A percentile compares a stretch with the other conserved stretches of the same genome.
Conservation (phyloP, 2,113 vertebrate genomes). For the Gambusia affinis region DNA sequence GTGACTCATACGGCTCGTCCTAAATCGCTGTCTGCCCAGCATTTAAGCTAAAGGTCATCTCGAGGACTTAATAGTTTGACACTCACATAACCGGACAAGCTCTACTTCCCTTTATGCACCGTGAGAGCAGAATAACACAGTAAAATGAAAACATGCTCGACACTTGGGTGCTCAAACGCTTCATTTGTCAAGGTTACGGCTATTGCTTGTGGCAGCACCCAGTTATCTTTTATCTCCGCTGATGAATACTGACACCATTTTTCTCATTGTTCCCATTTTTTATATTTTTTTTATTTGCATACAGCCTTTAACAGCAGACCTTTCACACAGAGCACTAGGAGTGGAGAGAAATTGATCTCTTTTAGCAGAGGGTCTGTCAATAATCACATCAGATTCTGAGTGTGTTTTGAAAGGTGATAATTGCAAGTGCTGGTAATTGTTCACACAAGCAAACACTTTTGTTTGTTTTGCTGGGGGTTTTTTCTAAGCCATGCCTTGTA, state of each 20-base stretch:
- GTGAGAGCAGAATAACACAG: constrained; percentile 36
- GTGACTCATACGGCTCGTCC: constrained; percentile 26
- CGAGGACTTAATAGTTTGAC: constrained; percentile 43
- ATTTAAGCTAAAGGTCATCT: constrained; percentile 48
- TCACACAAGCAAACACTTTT: not conserved
- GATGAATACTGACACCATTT: constrained; percentile 63
- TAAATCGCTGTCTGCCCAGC: constrained; percentile 27
- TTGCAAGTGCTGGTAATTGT: constrained; percentile 36
- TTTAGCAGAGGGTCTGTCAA: constrained; percentile 26
- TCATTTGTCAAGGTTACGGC: constrained; percentile 68
- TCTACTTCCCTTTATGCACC: constrained; percentile 55
- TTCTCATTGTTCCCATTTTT: constrained; percentile 55
- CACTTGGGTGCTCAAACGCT: constrained; percentile 65
- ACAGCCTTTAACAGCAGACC: constrained; percentile 35
- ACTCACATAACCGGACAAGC: constrained; percentile 59
- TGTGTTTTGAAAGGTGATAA: constrained; percentile 38
- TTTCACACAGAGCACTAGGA: constrained; percentile 18
- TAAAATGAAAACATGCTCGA: constrained; percentile 60
- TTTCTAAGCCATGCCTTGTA: constrained; percentile 1
- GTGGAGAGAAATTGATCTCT: not conserved
- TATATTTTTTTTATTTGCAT: constrained; percentile 45
- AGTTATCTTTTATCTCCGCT: constrained; percentile 61
- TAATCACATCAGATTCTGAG: constrained; percentile 31
- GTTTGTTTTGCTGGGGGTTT: not conserved
- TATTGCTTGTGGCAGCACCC: constrained; percentile 66